A percentile compares a stretch with the other conserved stretches of the same genome.
Conservation (phyloP, 2,888 invertebrate species). For the Villa cingulata region DNA sequence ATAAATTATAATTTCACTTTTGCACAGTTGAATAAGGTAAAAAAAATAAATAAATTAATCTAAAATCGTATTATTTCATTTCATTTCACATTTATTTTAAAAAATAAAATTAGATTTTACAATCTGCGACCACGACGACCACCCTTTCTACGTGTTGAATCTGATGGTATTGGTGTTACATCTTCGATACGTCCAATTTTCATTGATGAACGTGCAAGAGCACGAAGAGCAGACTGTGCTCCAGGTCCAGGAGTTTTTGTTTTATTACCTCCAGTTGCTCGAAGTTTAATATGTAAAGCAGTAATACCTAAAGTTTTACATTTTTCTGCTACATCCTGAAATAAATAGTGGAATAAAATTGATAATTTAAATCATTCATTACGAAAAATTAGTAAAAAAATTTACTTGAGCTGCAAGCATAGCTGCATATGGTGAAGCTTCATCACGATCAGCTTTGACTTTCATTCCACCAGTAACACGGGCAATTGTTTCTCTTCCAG, state of each 20-base stretch:
- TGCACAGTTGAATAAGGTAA: no score
- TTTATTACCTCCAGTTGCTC: constrained; percentile 97
- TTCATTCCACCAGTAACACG: constrained; percentile 99
- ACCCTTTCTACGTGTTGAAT: constrained; percentile 98
- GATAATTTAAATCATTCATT: background rate
- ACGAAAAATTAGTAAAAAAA: no score
- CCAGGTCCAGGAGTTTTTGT: constrained; percentile 98
- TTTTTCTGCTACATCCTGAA: constrained; percentile 94
- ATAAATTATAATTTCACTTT: no score
- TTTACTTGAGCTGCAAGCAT: constrained; percentile 99
- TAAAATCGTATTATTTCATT: no score
- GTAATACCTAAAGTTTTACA: constrained; percentile 95
- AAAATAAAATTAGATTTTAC: no score
- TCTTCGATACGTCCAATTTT: constrained; percentile 99
- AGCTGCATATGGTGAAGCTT: constrained; percentile 99
- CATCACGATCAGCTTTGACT: constrained; percentile 99
- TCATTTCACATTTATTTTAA: no score
- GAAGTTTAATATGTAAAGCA: constrained; percentile 93
- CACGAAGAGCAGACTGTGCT: constrained; percentile 93
- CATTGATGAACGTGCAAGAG: constrained; percentile 96
- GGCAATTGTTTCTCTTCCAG: constrained; percentile 88
- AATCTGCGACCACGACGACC: constrained; percentile 98
- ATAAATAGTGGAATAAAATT: no score
- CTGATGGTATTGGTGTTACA: constrained; percentile 98
- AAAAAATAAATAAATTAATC: no score